Base-by-base conservation (phyloP, 1,140 invertebrate genomes). In the Cyrtorhinus lividipennis region DNA sequence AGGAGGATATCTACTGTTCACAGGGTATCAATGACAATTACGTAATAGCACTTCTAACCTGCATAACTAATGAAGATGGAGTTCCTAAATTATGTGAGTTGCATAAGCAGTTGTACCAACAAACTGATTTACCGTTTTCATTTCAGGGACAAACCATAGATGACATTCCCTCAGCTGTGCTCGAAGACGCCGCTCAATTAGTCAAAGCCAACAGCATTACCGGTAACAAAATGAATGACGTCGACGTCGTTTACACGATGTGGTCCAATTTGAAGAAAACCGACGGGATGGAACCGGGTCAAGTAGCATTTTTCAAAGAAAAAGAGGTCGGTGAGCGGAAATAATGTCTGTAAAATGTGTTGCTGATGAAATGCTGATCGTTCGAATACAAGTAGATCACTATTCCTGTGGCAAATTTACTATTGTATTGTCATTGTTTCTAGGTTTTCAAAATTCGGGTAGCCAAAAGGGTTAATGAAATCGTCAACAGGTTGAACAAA, bases 211-310 rank as follows among this genome's bases (percentile, higher is more conserved):
- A 99, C 68, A 92, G 88, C 69, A 90, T 90, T 57, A 82, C 83
- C 76, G 96, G 96, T 38, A 93, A 92, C 71, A 99, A 99, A 81
- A 85, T 92, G 77, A 97, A 97, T 75, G 94, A 97, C 75, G 79
- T 99, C 57, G 92, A 97, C 73, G 85, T 99, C 62, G 90, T 99
- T 1, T 99, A 99, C 70, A 99, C 97, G 26, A 90, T 97, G 88
- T 98, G 95, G 94, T 77, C 83, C 13, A 99, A 99, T 78, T 78
- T 99, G 13, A 98, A 97, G 73, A 99, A 99, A 73, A 97, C 95
- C 1, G 83, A 84, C 18, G 86, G 84, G 10, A 99, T 99, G 97
- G 95, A 96, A 76, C 90, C 92, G 27, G 96, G 96, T 2, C 88
- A 92, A 79, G 91, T 99, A 68, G 86, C 90, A 59, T 99, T 97